A percentile compares a stretch with the other conserved stretches of the same genome.
phyloP scores from a whole-genome alignment of 2,888 invertebrate genomes.

The Hoplodrina blanda region DNA sequence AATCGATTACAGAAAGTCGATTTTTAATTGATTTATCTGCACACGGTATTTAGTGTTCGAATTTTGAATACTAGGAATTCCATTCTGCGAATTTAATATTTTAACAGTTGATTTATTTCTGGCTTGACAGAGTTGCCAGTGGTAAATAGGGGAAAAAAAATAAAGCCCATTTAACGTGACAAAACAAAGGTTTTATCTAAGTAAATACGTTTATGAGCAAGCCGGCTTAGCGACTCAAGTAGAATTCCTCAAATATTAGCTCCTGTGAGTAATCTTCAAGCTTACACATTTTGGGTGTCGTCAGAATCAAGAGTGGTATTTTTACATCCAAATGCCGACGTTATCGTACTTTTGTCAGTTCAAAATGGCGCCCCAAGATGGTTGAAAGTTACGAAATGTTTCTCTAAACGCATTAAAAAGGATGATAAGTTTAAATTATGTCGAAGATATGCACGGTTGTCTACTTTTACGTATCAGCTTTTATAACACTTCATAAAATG shows the following conservation, averaged over 20 bases:
- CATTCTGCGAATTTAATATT: constrained; percentile 12
- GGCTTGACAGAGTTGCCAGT: constrained; percentile 10
- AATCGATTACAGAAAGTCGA: constrained; percentile 54
- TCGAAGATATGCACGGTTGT: constrained; percentile 23
- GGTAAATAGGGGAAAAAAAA: constrained; percentile 26
- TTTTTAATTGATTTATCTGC: constrained; percentile 51
- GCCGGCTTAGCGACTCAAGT: constrained; percentile 62
- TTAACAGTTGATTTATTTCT: constrained; percentile 3
- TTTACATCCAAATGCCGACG: constrained; percentile 65
- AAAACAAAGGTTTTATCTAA: constrained; percentile 64
- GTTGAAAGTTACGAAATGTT: constrained; percentile 60
- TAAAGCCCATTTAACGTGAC: constrained; percentile 49
- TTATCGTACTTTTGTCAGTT: constrained; percentile 61
- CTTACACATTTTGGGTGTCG: constrained; percentile 65
- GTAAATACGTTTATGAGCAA: constrained; percentile 62
- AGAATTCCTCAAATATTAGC: constrained; percentile 86
- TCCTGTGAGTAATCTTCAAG: constrained; percentile 76
- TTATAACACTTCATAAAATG: constrained; percentile 43
- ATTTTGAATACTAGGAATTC: constrained; percentile 34
- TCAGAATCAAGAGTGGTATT: constrained; percentile 64
- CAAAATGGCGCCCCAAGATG: constrained; percentile 41
- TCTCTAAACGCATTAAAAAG: constrained; percentile 31
- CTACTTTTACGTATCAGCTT: constrained; percentile 38
- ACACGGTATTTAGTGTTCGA: constrained; percentile 40
- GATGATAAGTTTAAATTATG: constrained; percentile 27